Evolutionary conservation across 2,888 invertebrate genomes (phyloP), one percentile per base, ranked within the genome.

Genomic region (Thymelicus sylvestris): DNA sequence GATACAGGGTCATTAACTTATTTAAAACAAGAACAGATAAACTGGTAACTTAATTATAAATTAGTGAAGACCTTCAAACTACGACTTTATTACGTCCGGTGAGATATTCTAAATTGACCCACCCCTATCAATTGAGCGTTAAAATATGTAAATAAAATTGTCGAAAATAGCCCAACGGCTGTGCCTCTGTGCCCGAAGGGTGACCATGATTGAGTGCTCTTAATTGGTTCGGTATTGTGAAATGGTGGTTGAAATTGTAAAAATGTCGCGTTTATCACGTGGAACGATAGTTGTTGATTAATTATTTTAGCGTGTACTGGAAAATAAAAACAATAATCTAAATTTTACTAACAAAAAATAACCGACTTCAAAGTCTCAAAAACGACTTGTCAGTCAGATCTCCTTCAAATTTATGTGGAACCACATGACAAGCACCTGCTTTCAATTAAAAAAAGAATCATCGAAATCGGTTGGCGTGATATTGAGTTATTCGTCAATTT

Each of bases 51-150:
- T 52, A 52, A 52, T 52, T 15, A 52, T 19, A 52, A 52, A 52
- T 50, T 52, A 52, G 15, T 15, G 50, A 19, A 52, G 52, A 5
- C 12, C 12, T 55, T 55, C 19, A 52, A 59, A 67, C 60, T 50
- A 50, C 39, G 50, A 67, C 15, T 67, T 50, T 67, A 50, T 48
- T 13, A 52, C 55, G 19, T 19, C 24, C 57, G 47, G 57, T 50
- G 50, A 50, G 19, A 12, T 75, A 80, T 82, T 83, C 84, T 79
- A 86, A 91, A 88, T 87, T 89, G 84, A 90, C 88, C 88, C 86
- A 84, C 90, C 91, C 91, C 90, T 90, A 89, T 91, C 90, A 91
- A 92, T 92, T 88, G 89, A 88, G 90, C 90, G 89, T 91, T 89
- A 88, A 91, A 89, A 90, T 90, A 90, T 91, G 90, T 88, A 89